Base-by-base conservation (phyloP, 1,140 invertebrate species). In the Achatina immaculata region DNA sequence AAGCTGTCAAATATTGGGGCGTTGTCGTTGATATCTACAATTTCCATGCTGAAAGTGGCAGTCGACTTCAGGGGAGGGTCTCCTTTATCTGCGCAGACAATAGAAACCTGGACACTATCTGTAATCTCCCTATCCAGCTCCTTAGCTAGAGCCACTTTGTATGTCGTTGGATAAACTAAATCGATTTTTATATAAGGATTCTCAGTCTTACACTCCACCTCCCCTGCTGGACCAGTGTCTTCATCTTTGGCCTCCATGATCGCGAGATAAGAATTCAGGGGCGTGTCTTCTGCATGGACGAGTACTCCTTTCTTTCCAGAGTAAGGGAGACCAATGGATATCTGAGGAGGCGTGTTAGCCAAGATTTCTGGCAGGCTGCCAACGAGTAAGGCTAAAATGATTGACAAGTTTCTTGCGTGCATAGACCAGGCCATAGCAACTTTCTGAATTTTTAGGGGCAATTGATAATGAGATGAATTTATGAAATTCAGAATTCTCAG, bases 21-120 rank as follows among this genome's bases (percentile, higher is more conserved):
- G 28, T 74, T 74, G 72, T 74, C 72, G 45, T 74, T 74, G 24
- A 51, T 28, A 36, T 74, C 72, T 11, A 24, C 1, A 6, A 74
- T 24, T 21, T 51, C 19, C 7, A 74, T 51, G 31, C 3, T 74
- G 45, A 74, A 74, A 45, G 3, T 21, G 3, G 40, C 31, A 19
- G 31, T 43, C 2, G 28, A 16, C 2, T 21, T 45, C 42, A 43
- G 3, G 14, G 45, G 28, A 21, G 72, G 72, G 2, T 9, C 28
- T 31, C 45, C 72, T 48, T 21, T 51, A 36, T 74, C 45, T 11
- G 24, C 36, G 45, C 72, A 74, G 1, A 36, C 14, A 51, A 74
- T 51, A 36, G 4, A 4, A 36, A 74, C 72, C 6, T 74, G 16
- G 14, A 51, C 3, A 1, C 21, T 24, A 6, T 21, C n/a, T 7